Base-by-base conservation (phyloP, 2,797 vertebrate genomes). In the Helostoma temminkii region DNA sequence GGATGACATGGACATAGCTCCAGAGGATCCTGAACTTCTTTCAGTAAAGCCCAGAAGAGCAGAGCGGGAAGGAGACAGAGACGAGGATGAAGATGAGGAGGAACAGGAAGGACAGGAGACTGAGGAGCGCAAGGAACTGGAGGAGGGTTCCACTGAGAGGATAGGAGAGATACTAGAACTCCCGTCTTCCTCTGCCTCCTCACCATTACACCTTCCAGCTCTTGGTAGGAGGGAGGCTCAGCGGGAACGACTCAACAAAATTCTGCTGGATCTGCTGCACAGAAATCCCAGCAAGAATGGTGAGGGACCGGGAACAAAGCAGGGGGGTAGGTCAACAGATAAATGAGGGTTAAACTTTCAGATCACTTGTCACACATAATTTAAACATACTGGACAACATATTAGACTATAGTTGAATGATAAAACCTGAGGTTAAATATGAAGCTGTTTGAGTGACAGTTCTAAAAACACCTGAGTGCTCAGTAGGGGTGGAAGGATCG, bases 221-320 rank as follows among this genome's bases (percentile, higher is more conserved):
- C 76, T 94, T 69, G 95, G 96, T 59, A 90, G 94, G 73, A 92
- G 96, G 81, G 95, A 96, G 56, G 89, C 88, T 2, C 97, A 98
- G 87, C 92, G 96, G 46, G 96, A 97, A 16, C 91, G 97, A 9
- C 96, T 99, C 41, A 98, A 99, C 90, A 97, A 96, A 85, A 98
- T 99, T 57, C 90, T 99, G 73, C 94, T 98, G 64, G 92, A 90
- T 74, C 94, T 99, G 77, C 93, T 99, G 48, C 96, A 98, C 81
- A 96, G 96, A 90, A 95, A 95, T 59, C 97, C 97, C 85, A 96
- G 93, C 88, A 99, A 98, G 92, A 98, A 97, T 5, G 97, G 97
- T 98, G 92, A 97, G 96, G 83, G 78, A 76, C 45, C 77, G 78
- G 82, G 85, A 78, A 78, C 86, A 50, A 73, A 83, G 78, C 80